Conservation (phyloP, 2,797 vertebrate genomes). For the Crossoptilon crossoptilon region DNA sequence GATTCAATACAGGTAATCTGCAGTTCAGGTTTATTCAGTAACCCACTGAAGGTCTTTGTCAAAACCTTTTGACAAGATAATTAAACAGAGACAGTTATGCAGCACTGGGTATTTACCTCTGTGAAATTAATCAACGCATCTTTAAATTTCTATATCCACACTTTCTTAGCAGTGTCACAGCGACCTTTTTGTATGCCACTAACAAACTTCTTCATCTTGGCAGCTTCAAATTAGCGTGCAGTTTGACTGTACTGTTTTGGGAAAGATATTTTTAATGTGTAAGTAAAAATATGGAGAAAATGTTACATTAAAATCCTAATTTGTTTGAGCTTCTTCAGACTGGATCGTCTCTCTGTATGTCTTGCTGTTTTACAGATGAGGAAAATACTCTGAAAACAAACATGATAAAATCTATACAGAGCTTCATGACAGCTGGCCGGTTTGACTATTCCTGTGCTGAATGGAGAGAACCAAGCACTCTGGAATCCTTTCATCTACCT, state of each 20-base stretch:
- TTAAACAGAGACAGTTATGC: slow-evolving; percentile 77
- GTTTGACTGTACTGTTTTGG: slow-evolving; percentile 14
- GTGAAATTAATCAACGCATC: slow-evolving; percentile 76
- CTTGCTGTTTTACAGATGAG: not conserved
- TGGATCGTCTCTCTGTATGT: not conserved
- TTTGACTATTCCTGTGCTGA: not conserved
- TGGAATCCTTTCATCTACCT: not conserved
- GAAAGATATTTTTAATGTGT: not conserved
- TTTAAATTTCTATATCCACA: slow-evolving; percentile 65
- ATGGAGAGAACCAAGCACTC: not conserved
- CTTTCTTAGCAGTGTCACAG: slow-evolving; percentile 63
- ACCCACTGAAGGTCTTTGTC: slow-evolving; percentile 79
- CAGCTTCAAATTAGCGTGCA: not conserved
- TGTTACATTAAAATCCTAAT: not conserved
- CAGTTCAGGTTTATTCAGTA: slow-evolving; percentile 73
- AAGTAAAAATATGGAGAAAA: not conserved
- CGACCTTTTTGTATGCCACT: slow-evolving; percentile 72
- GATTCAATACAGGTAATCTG: slow-evolving; percentile 72
- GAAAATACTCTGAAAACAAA: not conserved
- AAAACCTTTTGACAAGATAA: slow-evolving; percentile 84
- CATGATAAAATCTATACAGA: not conserved
- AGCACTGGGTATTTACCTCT: slow-evolving; percentile 78
- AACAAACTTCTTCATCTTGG: slow-evolving; percentile 51
- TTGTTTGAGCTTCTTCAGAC: not conserved
- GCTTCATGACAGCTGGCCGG: fast-evolving